Conservation (phyloP, 2,888 invertebrate genomes). For the Nineta flava region DNA sequence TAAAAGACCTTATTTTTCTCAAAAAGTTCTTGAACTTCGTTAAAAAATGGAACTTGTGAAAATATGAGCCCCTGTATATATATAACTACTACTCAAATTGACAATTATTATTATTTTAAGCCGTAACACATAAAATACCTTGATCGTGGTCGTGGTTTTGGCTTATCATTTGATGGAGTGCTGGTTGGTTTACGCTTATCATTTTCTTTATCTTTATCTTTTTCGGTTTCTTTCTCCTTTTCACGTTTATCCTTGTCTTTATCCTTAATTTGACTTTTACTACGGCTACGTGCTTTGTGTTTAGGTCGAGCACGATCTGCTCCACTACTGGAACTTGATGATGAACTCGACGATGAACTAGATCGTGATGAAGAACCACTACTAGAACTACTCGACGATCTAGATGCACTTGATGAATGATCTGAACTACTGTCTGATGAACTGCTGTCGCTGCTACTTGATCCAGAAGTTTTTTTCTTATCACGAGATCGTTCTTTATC, state of each 20-base stretch:
- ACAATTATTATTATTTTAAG: no score
- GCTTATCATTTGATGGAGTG: conserved; percentile 20
- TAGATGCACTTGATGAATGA: conserved; percentile 53
- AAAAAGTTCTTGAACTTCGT: no score
- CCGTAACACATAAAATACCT: no score
- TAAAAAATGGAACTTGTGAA: no score
- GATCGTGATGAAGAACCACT: conserved; percentile 35
- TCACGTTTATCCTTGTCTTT: conserved; percentile 23
- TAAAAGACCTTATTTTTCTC: no score
- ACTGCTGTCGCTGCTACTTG: conserved; percentile 67
- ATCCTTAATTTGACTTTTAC: conserved; percentile 26
- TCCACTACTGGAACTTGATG: conserved; percentile 48
- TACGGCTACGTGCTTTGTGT: conserved; percentile 27
- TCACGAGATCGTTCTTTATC: conserved; percentile 42
- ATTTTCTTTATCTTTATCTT: conserved; percentile 24
- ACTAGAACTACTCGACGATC: conserved; percentile 65
- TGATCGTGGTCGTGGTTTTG: conserved; percentile 27
- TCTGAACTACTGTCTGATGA: conserved; percentile 60
- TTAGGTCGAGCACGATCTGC: conserved; percentile 46
- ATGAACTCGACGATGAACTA: conserved; percentile 40
- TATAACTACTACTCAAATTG: no score
- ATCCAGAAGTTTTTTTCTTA: conserved; percentile 54
- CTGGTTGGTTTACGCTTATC: conserved; percentile 18
- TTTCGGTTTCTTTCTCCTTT: conserved; percentile 30
- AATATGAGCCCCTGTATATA: no score